Conservation (phyloP, 2,797 vertebrate species). For the Rhynchotus rufescens region DNA sequence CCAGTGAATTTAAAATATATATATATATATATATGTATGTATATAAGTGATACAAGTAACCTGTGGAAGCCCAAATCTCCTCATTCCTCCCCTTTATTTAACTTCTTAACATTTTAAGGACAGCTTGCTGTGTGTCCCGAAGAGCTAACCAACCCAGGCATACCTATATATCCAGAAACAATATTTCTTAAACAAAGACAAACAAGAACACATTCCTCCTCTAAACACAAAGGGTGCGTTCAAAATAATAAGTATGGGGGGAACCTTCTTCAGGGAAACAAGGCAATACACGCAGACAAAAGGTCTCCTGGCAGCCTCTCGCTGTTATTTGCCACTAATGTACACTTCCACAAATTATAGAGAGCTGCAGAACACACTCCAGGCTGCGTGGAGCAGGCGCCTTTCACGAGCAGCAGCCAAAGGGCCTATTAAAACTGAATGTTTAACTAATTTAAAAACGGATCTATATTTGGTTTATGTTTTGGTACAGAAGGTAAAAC, state of each 20-base stretch:
- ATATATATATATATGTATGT: too few relatives aligned
- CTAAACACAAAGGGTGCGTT: neutral
- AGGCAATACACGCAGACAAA: neutral
- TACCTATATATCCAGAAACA: too few relatives aligned
- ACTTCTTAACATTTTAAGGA: neutral
- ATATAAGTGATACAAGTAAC: neutral
- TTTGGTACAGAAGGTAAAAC: neutral
- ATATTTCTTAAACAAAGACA: neutral
- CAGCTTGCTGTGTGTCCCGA: neutral
- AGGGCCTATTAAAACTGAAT: conserved; percentile 9
- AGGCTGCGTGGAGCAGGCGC: neutral
- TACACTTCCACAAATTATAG: conserved; percentile 17
- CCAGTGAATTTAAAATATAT: too few relatives aligned
- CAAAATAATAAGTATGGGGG: neutral
- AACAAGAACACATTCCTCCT: neutral
- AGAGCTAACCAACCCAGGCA: neutral
- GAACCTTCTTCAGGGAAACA: neutral
- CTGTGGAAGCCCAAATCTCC: neutral
- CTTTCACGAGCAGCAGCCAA: neutral
- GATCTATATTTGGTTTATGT: conserved; percentile 1
- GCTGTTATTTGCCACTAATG: conserved; percentile 23
- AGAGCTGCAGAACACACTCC: neutral
- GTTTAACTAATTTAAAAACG: conserved; percentile 14
- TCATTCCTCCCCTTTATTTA: neutral
- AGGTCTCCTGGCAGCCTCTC: conserved; percentile 16